Evolutionary conservation across 2,888 invertebrate species (phyloP).

Genomic region (Ormia ochracea): DNA sequence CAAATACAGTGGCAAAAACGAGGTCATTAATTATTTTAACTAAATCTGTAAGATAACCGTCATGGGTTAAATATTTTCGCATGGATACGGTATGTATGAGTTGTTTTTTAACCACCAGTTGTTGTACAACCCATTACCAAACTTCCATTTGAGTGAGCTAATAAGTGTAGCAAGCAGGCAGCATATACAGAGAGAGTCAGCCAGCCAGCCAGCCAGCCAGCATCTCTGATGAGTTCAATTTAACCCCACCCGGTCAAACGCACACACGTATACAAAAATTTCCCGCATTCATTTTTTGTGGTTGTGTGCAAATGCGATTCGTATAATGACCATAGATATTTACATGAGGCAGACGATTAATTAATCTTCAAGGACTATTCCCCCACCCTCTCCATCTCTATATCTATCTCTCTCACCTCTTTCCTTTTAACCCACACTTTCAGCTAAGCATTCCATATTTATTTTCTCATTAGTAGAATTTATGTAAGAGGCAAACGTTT

Average conservation of each 20-base stretch:
- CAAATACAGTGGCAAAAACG: slow-evolving; percentile 71
- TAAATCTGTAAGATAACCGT: slow-evolving; percentile 73
- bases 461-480: slow-evolving; percentile 60
- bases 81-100: neutral
- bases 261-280: slow-evolving; percentile 6
- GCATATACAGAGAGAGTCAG: too few relatives aligned
- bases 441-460: slow-evolving; percentile 71
- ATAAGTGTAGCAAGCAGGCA: slow-evolving; percentile 36
- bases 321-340: slow-evolving; percentile 52
- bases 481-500: slow-evolving; percentile 27
- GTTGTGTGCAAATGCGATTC: neutral
- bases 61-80: slow-evolving; percentile 54
- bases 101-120: slow-evolving; percentile 45
- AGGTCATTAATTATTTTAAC: slow-evolving; percentile 77
- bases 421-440: neutral
- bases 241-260: slow-evolving; percentile 18
- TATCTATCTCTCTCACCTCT: too few relatives aligned
- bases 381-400: neutral
- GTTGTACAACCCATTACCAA: slow-evolving; percentile 41
- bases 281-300: slow-evolving; percentile 56
- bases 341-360: slow-evolving; percentile 74
- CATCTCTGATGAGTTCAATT: slow-evolving; percentile 49
- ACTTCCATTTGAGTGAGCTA: slow-evolving; percentile 59
- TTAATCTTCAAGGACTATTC: slow-evolving; percentile 75
- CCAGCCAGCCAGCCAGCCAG: slow-evolving; percentile 6